These are phyloP conservation scores for Drusus annulatus DNA, from an alignment of 1,140 invertebrate species.

Conservation along the genomic window DNA sequence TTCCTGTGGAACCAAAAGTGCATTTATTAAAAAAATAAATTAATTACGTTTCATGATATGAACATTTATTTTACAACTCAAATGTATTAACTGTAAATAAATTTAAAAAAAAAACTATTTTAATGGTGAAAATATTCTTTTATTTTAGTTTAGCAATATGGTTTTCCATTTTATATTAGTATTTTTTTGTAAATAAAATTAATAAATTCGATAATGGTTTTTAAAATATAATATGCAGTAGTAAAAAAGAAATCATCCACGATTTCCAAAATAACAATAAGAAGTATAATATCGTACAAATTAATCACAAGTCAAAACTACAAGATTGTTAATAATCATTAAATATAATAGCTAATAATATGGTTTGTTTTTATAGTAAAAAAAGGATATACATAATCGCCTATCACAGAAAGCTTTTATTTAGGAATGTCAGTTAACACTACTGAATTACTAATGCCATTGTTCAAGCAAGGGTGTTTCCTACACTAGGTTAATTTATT, in stretches of 20 bases:
- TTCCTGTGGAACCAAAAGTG: constrained; percentile 30
- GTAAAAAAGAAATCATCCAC: too few relatives aligned
- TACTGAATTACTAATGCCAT: neutral
- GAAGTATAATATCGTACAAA: too few relatives aligned
- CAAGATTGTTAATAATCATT: neutral
- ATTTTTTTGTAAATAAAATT: neutral
- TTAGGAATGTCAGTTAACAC: constrained; percentile 8
- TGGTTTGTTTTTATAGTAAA: neutral
- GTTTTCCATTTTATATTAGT: constrained; percentile 14
- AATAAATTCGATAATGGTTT: too few relatives aligned
- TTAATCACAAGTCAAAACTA: neutral
- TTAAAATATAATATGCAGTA: too few relatives aligned
- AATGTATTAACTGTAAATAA: constrained; percentile 36
- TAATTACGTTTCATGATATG: constrained; percentile 31
- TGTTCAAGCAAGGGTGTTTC: too few relatives aligned
- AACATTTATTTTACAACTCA: constrained; percentile 14
- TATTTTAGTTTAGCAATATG: constrained; percentile 1
- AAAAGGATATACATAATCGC: neutral
- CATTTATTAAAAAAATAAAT: constrained; percentile 36
- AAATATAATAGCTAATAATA: neutral
- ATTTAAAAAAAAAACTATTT: constrained; percentile 29
- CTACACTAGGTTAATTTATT: too few relatives aligned
- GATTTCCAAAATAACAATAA: too few relatives aligned
- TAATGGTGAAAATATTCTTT: constrained; percentile 31
- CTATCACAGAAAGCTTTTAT: constrained; percentile 27